Evolutionary conservation across 2,797 vertebrate species (phyloP), one percentile per base, ranked within the genome.

Genomic region (Bryconaethiops microstoma): DNA sequence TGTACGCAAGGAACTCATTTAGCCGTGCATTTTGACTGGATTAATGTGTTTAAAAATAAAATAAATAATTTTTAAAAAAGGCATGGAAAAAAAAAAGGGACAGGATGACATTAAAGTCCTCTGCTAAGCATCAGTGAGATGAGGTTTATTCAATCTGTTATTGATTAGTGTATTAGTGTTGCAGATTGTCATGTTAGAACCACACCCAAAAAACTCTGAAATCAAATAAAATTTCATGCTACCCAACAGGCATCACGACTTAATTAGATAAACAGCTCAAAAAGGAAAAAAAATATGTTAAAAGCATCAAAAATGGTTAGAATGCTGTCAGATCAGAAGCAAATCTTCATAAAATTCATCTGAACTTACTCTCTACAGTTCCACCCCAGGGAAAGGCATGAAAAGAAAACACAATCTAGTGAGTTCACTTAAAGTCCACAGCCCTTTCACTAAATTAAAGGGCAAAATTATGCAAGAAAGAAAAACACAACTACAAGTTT

Each of bases 291-390:
- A 48, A 23, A 74, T 69, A 39, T 70, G 73, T 39, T 48, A 81
- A 84, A 85, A 68, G 50, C 59, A 7, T 68, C 59, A 74, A 52
- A 78, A 25, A 62, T 23, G 19, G 71, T 71, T 29, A 5, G 40
- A 12, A 2, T 50, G 72, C n/a, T 62, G 52, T 72, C 13, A 77
- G 21, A 62, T 42, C 0, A 48, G 23, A 48, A 60, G 7, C 35
- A 78, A 50, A 48, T 75, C 74, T 74, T 52, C 92, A 92, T 88
- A 90, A 93, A 93, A 92, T 91, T 84, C 89, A 93, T 93, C 92
- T 94, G 94, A 94, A 99, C 97, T 99, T 99, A 99, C 97, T 98
- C 97, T 97, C 97, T 99, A 97, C 88, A 95, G 93, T 92, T 92
- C 82, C 97, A 96, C 96, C 96, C 95, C 93, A 94, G 94, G 93